phyloP scores from a whole-genome alignment of 2,113 vertebrate species.

The Climacteris rufus region DNA sequence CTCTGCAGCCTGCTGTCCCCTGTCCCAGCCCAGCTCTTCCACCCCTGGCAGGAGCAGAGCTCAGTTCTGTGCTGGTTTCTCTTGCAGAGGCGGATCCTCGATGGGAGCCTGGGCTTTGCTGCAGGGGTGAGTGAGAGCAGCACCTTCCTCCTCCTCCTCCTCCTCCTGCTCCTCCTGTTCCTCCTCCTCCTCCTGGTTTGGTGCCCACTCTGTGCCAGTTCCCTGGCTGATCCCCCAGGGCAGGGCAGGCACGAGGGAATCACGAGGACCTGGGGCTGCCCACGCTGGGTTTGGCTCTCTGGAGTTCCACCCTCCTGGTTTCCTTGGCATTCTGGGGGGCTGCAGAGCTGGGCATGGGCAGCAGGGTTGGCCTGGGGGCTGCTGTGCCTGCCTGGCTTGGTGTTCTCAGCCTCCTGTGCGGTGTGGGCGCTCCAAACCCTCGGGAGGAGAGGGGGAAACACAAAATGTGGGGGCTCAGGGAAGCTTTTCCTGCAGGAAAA shows the following conservation, averaged over 20 bases:
- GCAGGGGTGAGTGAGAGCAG: slow-evolving; percentile 89
- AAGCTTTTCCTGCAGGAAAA: not conserved
- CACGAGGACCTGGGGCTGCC: too few relatives aligned
- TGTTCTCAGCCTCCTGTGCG: not conserved
- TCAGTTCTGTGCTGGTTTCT: not conserved
- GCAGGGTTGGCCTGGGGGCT: not conserved
- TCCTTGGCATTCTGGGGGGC: not conserved
- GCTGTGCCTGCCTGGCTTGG: rapidly evolving
- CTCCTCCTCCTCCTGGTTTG: rapidly evolving
- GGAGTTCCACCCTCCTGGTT: rapidly evolving
- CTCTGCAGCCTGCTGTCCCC: not conserved
- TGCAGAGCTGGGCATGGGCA: too few relatives aligned
- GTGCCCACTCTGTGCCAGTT: not conserved
- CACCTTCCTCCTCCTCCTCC: not conserved
- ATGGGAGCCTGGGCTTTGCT: slow-evolving; percentile 95
- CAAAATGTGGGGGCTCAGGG: rapidly evolving
- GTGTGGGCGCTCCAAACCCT: not conserved
- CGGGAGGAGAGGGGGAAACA: not conserved
- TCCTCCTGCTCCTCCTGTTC: not conserved
- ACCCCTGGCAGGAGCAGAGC: not conserved
- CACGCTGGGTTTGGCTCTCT: not conserved
- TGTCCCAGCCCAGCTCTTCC: too few relatives aligned
- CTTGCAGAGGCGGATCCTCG: slow-evolving; percentile 88
- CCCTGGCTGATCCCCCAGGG: not conserved
- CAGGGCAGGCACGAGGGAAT: too few relatives aligned